phyloP scores from a whole-genome alignment of 2,888 invertebrate genomes.

The Gymnoscelis rufifasciata region DNA sequence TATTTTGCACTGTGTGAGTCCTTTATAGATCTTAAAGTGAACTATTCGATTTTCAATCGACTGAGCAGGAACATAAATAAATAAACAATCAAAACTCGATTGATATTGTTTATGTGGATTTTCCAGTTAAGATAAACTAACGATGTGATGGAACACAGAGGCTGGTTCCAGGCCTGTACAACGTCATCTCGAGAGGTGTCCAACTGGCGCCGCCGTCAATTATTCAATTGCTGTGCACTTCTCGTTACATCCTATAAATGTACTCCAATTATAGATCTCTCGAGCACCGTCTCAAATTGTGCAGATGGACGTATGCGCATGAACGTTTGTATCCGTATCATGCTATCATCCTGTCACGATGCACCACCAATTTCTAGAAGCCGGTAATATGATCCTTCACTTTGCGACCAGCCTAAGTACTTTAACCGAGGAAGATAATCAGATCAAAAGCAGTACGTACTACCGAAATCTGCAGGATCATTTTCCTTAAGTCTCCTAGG shows the following conservation, averaged over 20 bases:
- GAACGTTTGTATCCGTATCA: conserved; percentile 26
- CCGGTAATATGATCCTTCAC: not conserved
- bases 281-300: conserved; percentile 39
- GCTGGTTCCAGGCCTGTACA: conserved; percentile 49
- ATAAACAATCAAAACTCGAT: not conserved
- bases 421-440: too few species aligned
- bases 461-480: not conserved
- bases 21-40: too few species aligned
- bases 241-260: conserved; percentile 35
- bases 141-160: conserved; percentile 47
- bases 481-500: not conserved
- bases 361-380: conserved; percentile 2
- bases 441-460: too few species aligned
- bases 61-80: conserved; percentile 1
- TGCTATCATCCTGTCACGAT: conserved; percentile 17
- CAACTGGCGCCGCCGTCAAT: conserved; percentile 64
- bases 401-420: not conserved
- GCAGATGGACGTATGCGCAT: conserved; percentile 32
- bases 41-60: too few species aligned
- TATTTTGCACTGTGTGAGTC: too few species aligned
- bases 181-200: conserved; percentile 63
- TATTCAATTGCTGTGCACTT: conserved; percentile 60
- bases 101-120: not conserved
- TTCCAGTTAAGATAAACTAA: conserved; percentile 33
- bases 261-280: conserved; percentile 51